These are phyloP conservation scores for Myopa testacea DNA, from an alignment of 2,888 invertebrate genomes.

Conservation along the genomic window DNA sequence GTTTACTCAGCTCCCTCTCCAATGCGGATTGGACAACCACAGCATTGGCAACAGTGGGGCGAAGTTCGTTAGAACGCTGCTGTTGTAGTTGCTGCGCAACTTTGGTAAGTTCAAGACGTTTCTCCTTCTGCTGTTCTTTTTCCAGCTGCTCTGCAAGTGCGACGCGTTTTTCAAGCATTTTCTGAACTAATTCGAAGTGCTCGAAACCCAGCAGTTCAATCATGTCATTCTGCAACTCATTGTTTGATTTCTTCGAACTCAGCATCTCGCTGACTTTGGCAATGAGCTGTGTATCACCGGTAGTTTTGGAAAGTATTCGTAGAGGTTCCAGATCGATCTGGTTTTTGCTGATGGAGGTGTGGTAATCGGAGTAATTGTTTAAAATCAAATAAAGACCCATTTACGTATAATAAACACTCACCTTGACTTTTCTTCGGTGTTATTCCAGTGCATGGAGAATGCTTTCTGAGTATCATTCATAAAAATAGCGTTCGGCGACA, in stretches of 20 bases:
- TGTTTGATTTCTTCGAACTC: slow-evolving; percentile 73
- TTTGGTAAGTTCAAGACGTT: slow-evolving; percentile 55
- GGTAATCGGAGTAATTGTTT: background rate
- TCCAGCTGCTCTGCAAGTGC: slow-evolving; percentile 69
- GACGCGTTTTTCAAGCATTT: slow-evolving; percentile 75
- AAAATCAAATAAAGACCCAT: background rate
- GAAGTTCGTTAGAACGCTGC: slow-evolving; percentile 47
- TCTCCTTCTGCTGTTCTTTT: slow-evolving; percentile 56
- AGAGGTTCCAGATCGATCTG: slow-evolving; percentile 54
- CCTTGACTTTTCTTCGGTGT: slow-evolving; percentile 22
- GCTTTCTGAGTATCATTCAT: slow-evolving; percentile 51
- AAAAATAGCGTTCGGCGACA: slow-evolving; percentile 54
- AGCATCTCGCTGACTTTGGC: slow-evolving; percentile 69
- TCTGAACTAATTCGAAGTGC: slow-evolving; percentile 79
- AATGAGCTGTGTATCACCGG: slow-evolving; percentile 55
- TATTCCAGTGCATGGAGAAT: slow-evolving; percentile 57
- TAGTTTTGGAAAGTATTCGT: slow-evolving; percentile 55
- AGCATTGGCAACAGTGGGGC: slow-evolving; percentile 81
- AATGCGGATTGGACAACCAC: slow-evolving; percentile 87
- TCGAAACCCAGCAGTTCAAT: slow-evolving; percentile 90
- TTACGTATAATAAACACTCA: background rate
- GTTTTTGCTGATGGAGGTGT: slow-evolving; percentile 43
- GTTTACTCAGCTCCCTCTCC: slow-evolving; percentile 82
- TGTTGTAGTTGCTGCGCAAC: slow-evolving; percentile 52
- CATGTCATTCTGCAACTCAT: slow-evolving; percentile 83